These are phyloP conservation scores for Peromyscus maniculatus DNA, from an alignment of 2,113 vertebrate species.

Conservation along the genomic window DNA sequence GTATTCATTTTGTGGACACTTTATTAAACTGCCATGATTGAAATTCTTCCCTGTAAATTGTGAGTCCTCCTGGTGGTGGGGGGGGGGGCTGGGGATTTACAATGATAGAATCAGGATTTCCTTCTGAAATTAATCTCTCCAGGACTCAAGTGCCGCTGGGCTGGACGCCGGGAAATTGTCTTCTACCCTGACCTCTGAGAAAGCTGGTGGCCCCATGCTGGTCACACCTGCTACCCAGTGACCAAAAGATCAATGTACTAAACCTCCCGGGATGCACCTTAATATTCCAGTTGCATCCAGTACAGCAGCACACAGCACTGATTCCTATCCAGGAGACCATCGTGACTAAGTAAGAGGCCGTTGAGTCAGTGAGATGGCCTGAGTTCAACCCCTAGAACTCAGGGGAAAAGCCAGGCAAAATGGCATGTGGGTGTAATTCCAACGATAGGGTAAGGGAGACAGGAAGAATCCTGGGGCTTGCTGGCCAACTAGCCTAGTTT, in stretches of 20 bases:
- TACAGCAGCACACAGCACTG: background rate
- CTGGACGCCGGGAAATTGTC: accelerated
- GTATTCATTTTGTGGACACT: background rate
- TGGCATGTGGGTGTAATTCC: background rate
- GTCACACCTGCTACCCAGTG: background rate
- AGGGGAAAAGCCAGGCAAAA: background rate
- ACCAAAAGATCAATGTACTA: background rate
- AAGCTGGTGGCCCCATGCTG: background rate
- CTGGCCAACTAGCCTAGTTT: background rate
- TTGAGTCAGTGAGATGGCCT: background rate
- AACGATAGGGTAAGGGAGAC: background rate
- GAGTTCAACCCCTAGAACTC: background rate
- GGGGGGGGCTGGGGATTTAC: background rate
- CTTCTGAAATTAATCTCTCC: slow-evolving; percentile 13
- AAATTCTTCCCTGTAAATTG: background rate
- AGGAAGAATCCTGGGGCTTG: background rate
- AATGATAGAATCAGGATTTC: background rate
- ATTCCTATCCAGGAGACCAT: background rate
- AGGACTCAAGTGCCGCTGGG: background rate
- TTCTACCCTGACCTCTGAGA: background rate
- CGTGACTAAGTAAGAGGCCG: background rate
- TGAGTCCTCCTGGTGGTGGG: too few species aligned
- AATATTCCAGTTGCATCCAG: background rate
- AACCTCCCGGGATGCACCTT: background rate
- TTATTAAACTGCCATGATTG: background rate